phyloP scores from a whole-genome alignment of 2,888 invertebrate genomes.

The Eledona agricola region DNA sequence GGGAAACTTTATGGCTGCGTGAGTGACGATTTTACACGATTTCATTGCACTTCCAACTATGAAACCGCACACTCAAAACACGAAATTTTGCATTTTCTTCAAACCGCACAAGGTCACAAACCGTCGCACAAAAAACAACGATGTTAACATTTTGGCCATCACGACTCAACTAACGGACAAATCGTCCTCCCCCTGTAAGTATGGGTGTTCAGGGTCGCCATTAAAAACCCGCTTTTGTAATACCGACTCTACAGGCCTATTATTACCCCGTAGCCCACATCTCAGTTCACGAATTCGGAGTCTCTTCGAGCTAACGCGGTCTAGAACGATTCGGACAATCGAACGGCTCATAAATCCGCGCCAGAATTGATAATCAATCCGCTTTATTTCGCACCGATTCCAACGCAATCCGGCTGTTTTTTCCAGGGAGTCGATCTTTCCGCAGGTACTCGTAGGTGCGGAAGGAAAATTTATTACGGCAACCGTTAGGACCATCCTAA shows the following conservation, averaged over 20 bases:
- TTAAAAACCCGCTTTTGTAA: slow-evolving; percentile 62
- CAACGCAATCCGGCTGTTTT: slow-evolving; percentile 34
- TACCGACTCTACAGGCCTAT: slow-evolving; percentile 56
- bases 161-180: slow-evolving; percentile 56
- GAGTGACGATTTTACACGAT: too few relatives aligned
- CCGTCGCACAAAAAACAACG: slow-evolving; percentile 33
- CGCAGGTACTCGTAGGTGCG: slow-evolving; percentile 27
- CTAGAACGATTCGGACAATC: slow-evolving; percentile 16
- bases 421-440: slow-evolving; percentile 36
- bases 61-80: too few relatives aligned
- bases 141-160: slow-evolving; percentile 54
- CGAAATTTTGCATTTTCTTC: too few relatives aligned
- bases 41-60: too few relatives aligned
- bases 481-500: slow-evolving; percentile 52
- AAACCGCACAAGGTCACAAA: too few relatives aligned
- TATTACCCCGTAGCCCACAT: slow-evolving; percentile 50
- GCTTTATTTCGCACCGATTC: slow-evolving; percentile 13
- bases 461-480: slow-evolving; percentile 57
- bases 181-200: slow-evolving; percentile 56
- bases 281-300: slow-evolving; percentile 29
- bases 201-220: slow-evolving; percentile 60
- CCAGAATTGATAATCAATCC: slow-evolving; percentile 15
- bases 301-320: too few relatives aligned
- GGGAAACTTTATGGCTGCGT: too few relatives aligned
- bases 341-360: slow-evolving; percentile 18